Percentiles rank a stretch among this genome's conserved stretches.
Evolutionary conservation across 2,113 vertebrate species (phyloP).

Genomic region (Gadus chalcogrammus): DNA sequence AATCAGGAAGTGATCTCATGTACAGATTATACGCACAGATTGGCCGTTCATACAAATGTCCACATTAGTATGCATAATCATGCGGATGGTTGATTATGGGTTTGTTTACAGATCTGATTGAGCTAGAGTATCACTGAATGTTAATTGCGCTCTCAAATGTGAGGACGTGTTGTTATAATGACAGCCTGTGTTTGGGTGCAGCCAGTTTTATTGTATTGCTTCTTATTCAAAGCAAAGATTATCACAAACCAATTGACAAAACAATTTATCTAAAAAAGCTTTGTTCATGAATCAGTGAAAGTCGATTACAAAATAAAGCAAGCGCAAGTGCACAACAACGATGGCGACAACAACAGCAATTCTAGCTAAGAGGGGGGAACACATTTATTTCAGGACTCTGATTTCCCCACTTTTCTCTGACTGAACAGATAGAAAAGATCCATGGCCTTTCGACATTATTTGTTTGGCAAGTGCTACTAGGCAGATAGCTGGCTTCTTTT

Average conservation of each 20-base stretch:
- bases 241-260: slow-evolving; percentile 23
- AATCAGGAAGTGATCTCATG: slow-evolving; percentile 11
- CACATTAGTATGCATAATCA: slow-evolving; percentile 40
- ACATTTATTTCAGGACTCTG: no score
- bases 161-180: slow-evolving; percentile 29
- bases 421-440: no score
- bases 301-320: slow-evolving; percentile 41
- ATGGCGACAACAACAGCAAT: no score
- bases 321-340: slow-evolving; percentile 34
- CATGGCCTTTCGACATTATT: slow-evolving; percentile 33
- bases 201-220: slow-evolving; percentile 30
- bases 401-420: no score
- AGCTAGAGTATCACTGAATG: slow-evolving; percentile 16
- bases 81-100: slow-evolving; percentile 41
- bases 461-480: slow-evolving; percentile 24
- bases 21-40: slow-evolving; percentile 25
- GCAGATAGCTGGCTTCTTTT: slow-evolving; percentile 26
- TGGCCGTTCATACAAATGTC: not conserved
- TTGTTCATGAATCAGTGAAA: slow-evolving; percentile 22
- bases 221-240: slow-evolving; percentile 11
- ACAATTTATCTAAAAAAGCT: slow-evolving; percentile 23
- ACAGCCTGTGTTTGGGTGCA: slow-evolving; percentile 36
- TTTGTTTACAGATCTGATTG: slow-evolving; percentile 40
- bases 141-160: slow-evolving; percentile 43
- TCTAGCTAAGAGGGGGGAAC: no score